Evolutionary conservation across 2,888 invertebrate genomes (phyloP), one percentile per base, ranked within the genome.

Genomic region (Acrobasis suavella): DNA sequence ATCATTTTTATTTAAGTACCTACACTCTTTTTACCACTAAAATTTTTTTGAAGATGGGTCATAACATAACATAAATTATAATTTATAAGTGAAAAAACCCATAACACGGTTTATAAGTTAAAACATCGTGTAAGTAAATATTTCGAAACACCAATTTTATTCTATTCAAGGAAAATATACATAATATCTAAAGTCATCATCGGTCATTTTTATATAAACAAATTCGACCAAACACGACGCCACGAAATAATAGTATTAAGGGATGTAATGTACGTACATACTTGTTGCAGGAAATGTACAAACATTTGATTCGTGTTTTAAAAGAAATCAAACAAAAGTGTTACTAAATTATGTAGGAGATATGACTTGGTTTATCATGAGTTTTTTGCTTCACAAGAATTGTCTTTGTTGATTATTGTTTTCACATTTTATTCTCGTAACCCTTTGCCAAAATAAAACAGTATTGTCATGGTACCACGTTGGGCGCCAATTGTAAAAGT

Each of bases 151-250:
- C 46, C 46, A 46, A 14, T 7, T 42, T 42, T 14, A 42, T 42
- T 10, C 10, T 42, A 12, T 2, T 5, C 10, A 14, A 46, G 14
- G 5, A 46, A 46, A 5, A 14, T 14, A n/a, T 14, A n/a, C n/a
- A n/a, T 46, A n/a, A n/a, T 14, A 14, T 42, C 12, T 1, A 12
- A 2, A 12, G 14, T 12, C 42, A 12, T 12, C 2, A 12, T 12
- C 14, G 1, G 14, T 42, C 46, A 46, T 46, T 52, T 39, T 55
- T 52, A 32, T 22, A 55, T 46, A 3, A 55, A 15, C 16, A 39
- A 16, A 55, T 42, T 42, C 22, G 56, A 56, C 56, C 56, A 56
- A 56, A 42, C 17, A 12, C 22, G 46, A 38, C 14, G 56, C 46
- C 46, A 46, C 14, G 6, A 14, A 46, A 9, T 46, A 7, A 6